phyloP scores from a whole-genome alignment of 1,140 invertebrate genomes.

The Saccostrea glomerata region DNA sequence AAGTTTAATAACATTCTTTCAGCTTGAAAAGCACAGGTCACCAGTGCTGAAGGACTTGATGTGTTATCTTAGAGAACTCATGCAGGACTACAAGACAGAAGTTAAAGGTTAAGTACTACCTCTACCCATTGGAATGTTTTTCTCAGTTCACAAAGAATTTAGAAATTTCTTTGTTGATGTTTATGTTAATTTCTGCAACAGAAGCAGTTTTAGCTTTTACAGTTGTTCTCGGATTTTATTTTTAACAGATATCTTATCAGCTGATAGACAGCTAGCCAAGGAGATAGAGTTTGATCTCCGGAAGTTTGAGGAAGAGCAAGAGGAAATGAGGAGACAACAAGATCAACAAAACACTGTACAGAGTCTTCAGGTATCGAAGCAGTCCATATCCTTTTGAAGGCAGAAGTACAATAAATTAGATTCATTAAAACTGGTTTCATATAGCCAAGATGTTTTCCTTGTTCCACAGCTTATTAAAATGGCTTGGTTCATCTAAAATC shows the following conservation, averaged over 20 bases:
- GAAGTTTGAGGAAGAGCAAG: slow-evolving; percentile 75
- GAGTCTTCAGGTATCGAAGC: background rate
- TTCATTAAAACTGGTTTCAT: no score
- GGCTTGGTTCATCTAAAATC: no score
- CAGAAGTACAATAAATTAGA: no score
- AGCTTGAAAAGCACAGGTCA: slow-evolving; percentile 67
- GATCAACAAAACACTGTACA: slow-evolving; percentile 24
- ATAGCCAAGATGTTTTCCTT: no score
- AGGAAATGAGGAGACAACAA: slow-evolving; percentile 45
- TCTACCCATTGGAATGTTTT: no score
- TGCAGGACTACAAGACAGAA: slow-evolving; percentile 83
- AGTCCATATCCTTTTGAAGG: background rate
- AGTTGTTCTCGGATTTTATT: background rate
- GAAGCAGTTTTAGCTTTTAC: no score
- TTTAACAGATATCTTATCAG: slow-evolving; percentile 78
- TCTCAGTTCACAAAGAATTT: no score
- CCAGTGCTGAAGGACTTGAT: slow-evolving; percentile 73
- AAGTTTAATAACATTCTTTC: no score
- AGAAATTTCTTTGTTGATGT: no score
- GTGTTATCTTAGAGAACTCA: slow-evolving; percentile 80
- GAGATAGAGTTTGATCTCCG: slow-evolving; percentile 81
- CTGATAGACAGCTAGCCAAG: slow-evolving; percentile 79
- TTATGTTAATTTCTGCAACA: no score
- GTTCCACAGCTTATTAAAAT: no score
- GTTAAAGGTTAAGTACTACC: slow-evolving; percentile 72